Evolutionary conservation across 2,113 vertebrate species (phyloP).

Genomic region (Pachyramphus minor): DNA sequence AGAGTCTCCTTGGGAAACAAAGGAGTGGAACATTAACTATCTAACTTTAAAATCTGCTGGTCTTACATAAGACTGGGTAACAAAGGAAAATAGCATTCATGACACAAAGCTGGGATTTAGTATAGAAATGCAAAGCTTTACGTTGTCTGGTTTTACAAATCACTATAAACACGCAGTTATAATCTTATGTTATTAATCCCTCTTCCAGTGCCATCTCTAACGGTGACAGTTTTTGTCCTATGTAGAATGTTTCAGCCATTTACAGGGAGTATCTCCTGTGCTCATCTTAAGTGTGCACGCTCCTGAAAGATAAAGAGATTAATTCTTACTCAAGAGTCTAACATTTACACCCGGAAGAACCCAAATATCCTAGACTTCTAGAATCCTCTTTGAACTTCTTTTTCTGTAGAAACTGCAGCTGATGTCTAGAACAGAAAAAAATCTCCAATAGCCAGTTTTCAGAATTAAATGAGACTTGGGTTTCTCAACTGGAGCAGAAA

Average conservation of each 20-base stretch:
- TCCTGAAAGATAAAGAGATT: not conserved
- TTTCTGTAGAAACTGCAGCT: not conserved
- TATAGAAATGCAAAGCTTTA: not conserved
- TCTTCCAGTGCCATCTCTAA: not conserved
- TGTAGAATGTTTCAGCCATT: not conserved
- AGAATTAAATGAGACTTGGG: not conserved
- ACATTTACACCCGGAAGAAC: not conserved
- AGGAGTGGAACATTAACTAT: not conserved
- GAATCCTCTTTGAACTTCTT: not conserved
- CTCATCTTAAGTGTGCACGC: not conserved
- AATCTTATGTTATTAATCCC: slow-evolving; percentile 1
- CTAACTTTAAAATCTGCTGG: slow-evolving; percentile 60
- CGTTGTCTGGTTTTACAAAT: slow-evolving; percentile 49
- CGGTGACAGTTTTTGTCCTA: not conserved
- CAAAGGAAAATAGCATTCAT: slow-evolving; percentile 40
- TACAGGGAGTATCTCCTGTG: not conserved
- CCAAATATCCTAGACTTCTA: not conserved
- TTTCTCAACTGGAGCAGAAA: not conserved
- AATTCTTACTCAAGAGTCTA: not conserved
- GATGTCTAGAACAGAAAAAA: not conserved
- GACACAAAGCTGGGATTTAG: slow-evolving; percentile 51
- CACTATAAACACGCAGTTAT: not conserved
- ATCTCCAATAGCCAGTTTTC: not conserved
- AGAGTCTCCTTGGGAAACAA: not conserved
- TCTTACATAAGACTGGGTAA: slow-evolving; percentile 56